Conservation (phyloP, 2,797 vertebrate genomes). For the Myripristis murdjan region DNA sequence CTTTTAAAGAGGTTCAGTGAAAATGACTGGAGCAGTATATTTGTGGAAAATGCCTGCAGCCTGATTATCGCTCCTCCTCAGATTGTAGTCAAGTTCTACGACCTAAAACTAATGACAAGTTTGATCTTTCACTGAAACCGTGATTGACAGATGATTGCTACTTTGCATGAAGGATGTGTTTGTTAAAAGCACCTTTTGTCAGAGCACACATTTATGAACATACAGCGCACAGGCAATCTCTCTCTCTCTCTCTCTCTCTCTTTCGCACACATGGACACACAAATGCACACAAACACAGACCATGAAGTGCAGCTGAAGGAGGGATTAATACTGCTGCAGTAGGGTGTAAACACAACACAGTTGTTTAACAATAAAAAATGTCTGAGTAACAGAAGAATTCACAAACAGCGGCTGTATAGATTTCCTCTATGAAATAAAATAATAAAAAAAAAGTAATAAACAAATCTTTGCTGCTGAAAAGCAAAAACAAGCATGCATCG, state of each 20-base stretch:
- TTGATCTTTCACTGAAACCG: too few relatives aligned
- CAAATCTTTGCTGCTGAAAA: slow-evolving; percentile 26
- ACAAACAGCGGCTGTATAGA: slow-evolving; percentile 1
- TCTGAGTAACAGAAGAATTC: slow-evolving; percentile 25
- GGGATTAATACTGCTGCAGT: slow-evolving; percentile 36
- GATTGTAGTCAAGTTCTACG: too few relatives aligned
- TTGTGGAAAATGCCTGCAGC: too few relatives aligned
- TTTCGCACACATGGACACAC: slow-evolving; percentile 8
- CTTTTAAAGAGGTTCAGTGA: too few relatives aligned
- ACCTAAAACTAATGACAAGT: not conserved
- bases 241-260: too few relatives aligned
- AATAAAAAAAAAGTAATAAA: slow-evolving; percentile 31
- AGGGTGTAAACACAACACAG: slow-evolving; percentile 52
- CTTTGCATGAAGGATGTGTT: slow-evolving; percentile 15
- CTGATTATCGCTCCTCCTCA: too few relatives aligned
- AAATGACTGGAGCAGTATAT: too few relatives aligned
- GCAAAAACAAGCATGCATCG: slow-evolving; percentile 50
- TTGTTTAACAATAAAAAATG: slow-evolving; percentile 25
- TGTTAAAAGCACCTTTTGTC: slow-evolving; percentile 13
- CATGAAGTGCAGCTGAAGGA: slow-evolving; percentile 22
- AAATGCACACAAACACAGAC: slow-evolving; percentile 26
- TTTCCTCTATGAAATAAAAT: slow-evolving; percentile 29
- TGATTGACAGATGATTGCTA: too few relatives aligned
- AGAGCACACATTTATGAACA: slow-evolving; percentile 8
- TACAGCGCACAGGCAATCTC: not conserved